Evolutionary conservation across 2,797 vertebrate genomes (phyloP).

Genomic region (Coranthus polyacanthus): DNA sequence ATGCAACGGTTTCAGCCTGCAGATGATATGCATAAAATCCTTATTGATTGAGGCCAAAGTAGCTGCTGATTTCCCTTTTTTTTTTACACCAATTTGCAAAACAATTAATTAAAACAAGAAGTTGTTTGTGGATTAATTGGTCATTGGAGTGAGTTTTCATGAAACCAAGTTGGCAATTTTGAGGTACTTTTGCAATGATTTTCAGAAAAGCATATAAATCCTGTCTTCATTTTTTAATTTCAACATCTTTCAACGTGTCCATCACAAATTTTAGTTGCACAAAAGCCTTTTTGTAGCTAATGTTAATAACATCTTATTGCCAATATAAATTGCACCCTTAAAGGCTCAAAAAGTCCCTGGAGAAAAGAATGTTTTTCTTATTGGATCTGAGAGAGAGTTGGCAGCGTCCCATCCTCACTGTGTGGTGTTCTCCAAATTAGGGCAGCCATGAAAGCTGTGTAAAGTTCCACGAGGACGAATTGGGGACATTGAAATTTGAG

Average conservation of each 20-base stretch:
- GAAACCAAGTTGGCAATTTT: background rate
- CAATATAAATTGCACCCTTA: background rate
- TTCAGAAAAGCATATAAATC: too few relatives aligned
- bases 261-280: background rate
- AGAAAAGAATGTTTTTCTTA: constrained; percentile 7
- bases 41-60: too few relatives aligned
- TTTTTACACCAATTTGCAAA: too few relatives aligned
- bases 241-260: too few relatives aligned
- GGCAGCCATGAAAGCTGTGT: constrained; percentile 61
- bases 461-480: constrained; percentile 47
- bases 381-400: constrained; percentile 21
- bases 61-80: too few relatives aligned
- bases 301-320: constrained; percentile 5
- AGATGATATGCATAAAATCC: too few relatives aligned
- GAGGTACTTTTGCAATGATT: too few relatives aligned
- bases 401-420: constrained; percentile 31
- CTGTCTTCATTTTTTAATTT: too few relatives aligned
- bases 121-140: too few relatives aligned
- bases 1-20: constrained; percentile 3
- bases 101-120: too few relatives aligned
- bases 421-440: constrained; percentile 50
- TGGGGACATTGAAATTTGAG: constrained; percentile 57
- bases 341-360: constrained; percentile 5
- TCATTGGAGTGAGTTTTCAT: background rate
- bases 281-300: background rate